phyloP scores from a whole-genome alignment of 2,113 vertebrate species.

The Picathartes gymnocephalus region DNA sequence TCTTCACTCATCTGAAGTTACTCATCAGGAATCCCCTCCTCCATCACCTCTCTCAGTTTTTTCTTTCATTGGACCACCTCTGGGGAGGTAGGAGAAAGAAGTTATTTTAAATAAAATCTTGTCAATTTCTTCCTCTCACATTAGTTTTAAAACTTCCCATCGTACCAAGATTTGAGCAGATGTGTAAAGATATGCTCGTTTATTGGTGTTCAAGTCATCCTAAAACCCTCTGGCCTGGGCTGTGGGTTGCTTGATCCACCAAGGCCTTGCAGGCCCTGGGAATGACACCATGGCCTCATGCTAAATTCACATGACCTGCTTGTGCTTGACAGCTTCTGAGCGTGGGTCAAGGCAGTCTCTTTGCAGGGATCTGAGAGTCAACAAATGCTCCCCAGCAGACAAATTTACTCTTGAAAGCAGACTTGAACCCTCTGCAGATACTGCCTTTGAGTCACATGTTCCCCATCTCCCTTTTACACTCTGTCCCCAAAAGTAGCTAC shows the following conservation, averaged over 20 bases:
- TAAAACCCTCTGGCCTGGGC: background rate
- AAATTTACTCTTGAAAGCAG: background rate
- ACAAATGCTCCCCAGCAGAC: background rate
- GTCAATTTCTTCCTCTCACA: background rate
- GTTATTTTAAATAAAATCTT: slow-evolving; percentile 1
- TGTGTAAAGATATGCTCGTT: background rate
- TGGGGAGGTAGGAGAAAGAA: background rate
- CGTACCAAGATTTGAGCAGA: background rate
- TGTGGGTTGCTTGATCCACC: background rate
- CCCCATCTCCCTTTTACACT: background rate
- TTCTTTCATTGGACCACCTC: background rate
- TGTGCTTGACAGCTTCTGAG: background rate
- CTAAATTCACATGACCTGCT: background rate
- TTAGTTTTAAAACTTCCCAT: background rate
- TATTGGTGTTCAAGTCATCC: background rate
- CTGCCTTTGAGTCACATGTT: background rate
- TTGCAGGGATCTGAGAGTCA: background rate
- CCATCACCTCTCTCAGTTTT: background rate
- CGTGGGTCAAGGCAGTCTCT: background rate
- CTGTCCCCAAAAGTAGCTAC: slow-evolving; percentile 5
- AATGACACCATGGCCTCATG: background rate
- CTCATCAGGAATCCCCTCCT: slow-evolving; percentile 11
- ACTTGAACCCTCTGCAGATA: background rate
- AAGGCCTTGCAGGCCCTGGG: background rate
- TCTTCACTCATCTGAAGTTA: slow-evolving; percentile 27